phyloP scores from a whole-genome alignment of 2,888 invertebrate genomes.

The Hirtodrosophila trivittata region DNA sequence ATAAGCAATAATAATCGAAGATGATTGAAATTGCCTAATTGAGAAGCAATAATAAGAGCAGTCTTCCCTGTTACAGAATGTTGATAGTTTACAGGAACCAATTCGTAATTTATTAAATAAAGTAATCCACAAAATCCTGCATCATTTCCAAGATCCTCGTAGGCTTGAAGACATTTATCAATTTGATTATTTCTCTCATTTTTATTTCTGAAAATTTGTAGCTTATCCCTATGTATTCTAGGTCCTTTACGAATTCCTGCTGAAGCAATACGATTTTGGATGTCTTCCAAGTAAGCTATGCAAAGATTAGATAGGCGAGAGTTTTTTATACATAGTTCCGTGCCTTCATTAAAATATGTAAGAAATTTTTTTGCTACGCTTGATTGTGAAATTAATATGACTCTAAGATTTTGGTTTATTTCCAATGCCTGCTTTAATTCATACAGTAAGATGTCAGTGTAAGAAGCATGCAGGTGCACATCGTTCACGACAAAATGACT shows the following conservation, averaged over 20 bases:
- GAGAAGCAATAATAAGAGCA: conserved; percentile 54
- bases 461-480: conserved; percentile 53
- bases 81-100: conserved; percentile 58
- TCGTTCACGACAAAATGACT: conserved; percentile 63
- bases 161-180: conserved; percentile 58
- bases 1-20: conserved; percentile 52
- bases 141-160: conserved; percentile 57
- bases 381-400: conserved; percentile 53
- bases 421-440: conserved; percentile 48
- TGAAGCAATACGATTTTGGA: conserved; percentile 33
- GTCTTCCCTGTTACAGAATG: conserved; percentile 61
- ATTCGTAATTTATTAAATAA: conserved; percentile 57
- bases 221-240: conserved; percentile 36
- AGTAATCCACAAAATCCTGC: conserved; percentile 48
- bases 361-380: conserved; percentile 12
- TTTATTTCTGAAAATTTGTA: conserved; percentile 31
- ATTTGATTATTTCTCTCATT: conserved; percentile 43
- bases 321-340: conserved; percentile 10
- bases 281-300: conserved; percentile 57
- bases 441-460: conserved; percentile 53
- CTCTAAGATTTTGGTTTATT: conserved; percentile 30
- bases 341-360: conserved; percentile 53
- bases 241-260: conserved; percentile 31
- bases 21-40: conserved; percentile 49
- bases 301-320: not conserved